Conservation (phyloP, 2,113 vertebrate genomes). For the Deroptyus accipitrinus region DNA sequence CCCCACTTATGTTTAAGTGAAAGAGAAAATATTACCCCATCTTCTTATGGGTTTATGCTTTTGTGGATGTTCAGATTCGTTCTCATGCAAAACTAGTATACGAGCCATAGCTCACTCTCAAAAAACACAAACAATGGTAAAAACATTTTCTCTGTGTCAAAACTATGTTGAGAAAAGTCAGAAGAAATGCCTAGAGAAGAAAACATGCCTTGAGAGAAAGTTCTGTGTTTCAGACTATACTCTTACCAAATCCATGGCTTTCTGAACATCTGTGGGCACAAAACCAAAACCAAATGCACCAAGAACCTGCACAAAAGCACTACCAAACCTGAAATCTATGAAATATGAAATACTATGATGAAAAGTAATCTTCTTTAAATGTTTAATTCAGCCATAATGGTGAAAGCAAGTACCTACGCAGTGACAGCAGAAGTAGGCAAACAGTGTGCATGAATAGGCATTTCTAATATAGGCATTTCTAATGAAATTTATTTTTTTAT, state of each 20-base stretch:
- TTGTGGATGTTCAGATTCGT: not conserved
- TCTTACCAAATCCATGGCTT: not conserved
- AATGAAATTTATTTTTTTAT: not conserved
- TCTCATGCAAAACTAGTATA: not conserved
- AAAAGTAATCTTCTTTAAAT: not conserved
- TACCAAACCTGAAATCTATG: not conserved
- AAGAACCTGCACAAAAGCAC: not conserved
- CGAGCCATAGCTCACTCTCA: not conserved
- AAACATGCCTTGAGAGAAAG: not conserved
- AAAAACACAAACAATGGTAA: rapidly evolving
- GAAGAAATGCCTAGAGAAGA: not conserved
- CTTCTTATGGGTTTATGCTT: not conserved
- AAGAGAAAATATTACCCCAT: not conserved
- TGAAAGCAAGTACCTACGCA: not conserved
- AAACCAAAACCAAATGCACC: not conserved
- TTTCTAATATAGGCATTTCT: not conserved
- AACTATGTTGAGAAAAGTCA: not conserved
- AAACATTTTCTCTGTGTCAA: not conserved
- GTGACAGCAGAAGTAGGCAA: not conserved
- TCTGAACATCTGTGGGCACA: not conserved
- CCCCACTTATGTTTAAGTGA: not conserved
- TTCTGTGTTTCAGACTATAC: not conserved
- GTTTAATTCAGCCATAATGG: not conserved
- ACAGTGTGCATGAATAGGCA: not conserved
- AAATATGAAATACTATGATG: not conserved